Evolutionary conservation across 2,797 vertebrate genomes (phyloP).

Genomic region (Hephaestus fuliginosus): DNA sequence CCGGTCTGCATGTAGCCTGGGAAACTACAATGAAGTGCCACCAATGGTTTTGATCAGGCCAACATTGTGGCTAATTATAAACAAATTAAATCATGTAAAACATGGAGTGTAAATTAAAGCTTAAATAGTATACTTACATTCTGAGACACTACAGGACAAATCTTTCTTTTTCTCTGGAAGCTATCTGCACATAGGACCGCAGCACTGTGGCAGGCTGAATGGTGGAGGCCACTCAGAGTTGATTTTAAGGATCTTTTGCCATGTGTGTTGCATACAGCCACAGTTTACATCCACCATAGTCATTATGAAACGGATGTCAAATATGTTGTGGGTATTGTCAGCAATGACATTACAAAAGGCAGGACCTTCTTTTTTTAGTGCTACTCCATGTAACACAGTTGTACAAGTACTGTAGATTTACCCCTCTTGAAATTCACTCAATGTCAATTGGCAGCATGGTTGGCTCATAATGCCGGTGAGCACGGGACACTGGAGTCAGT

Average conservation of each 20-base stretch:
- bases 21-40: background rate
- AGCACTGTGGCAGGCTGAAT: background rate
- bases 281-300: background rate
- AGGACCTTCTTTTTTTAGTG: conserved; percentile 20
- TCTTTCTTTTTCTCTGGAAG: background rate
- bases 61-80: too few relatives aligned
- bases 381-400: conserved; percentile 25
- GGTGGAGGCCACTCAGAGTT: background rate
- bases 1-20: background rate
- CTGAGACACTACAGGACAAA: background rate
- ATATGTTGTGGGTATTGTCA: conserved; percentile 22
- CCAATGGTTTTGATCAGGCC: too few relatives aligned
- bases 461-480: background rate
- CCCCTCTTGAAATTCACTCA: conserved; percentile 20
- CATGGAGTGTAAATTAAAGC: background rate
- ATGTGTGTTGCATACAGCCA: background rate
- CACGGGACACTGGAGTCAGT: background rate
- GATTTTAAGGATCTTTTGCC: background rate
- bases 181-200: background rate
- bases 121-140: background rate
- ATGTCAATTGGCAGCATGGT: conserved; percentile 12
- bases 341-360: background rate
- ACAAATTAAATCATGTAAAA: too few relatives aligned
- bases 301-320: conserved; percentile 9
- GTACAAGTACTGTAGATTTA: conserved; percentile 13